Conservation (phyloP, 2,797 vertebrate species). For the Rhynchonycteris naso region DNA sequence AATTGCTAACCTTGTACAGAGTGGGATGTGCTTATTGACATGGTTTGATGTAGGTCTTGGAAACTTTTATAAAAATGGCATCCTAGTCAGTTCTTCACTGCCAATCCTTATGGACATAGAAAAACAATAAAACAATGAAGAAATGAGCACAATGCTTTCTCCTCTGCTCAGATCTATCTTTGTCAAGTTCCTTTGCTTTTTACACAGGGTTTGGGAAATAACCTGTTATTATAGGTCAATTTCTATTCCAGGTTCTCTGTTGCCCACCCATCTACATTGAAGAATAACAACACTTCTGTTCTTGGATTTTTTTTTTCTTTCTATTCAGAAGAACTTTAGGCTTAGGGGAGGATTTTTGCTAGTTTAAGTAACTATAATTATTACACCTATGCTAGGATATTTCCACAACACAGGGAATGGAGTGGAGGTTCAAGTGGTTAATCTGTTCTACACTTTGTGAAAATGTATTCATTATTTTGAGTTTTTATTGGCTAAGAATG, state of each 20-base stretch:
- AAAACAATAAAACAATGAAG: not conserved
- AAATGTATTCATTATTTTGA: not conserved
- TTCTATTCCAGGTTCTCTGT: slow-evolving; percentile 37
- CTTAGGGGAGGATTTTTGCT: slow-evolving; percentile 44
- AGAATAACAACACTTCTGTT: slow-evolving; percentile 38
- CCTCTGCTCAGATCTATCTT: slow-evolving; percentile 9
- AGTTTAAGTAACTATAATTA: slow-evolving; percentile 48
- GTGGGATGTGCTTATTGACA: not conserved
- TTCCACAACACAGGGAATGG: not conserved
- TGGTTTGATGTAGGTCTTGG: not conserved
- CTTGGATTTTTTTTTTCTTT: slow-evolving; percentile 54
- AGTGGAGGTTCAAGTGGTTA: not conserved
- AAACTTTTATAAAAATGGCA: not conserved
- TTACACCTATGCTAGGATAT: slow-evolving; percentile 41
- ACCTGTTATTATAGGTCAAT: not conserved
- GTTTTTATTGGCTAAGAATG: not conserved
- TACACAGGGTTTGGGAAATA: not conserved
- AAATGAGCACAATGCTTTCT: not conserved
- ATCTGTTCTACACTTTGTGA: not conserved
- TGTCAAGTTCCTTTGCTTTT: not conserved
- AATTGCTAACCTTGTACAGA: slow-evolving; percentile 16
- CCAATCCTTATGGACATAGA: not conserved
- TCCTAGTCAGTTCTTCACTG: not conserved
- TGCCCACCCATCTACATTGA: slow-evolving; percentile 1
- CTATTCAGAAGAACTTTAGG: slow-evolving; percentile 48